phyloP scores from a whole-genome alignment of 2,797 vertebrate genomes.

The Thalassophryne amazonica region DNA sequence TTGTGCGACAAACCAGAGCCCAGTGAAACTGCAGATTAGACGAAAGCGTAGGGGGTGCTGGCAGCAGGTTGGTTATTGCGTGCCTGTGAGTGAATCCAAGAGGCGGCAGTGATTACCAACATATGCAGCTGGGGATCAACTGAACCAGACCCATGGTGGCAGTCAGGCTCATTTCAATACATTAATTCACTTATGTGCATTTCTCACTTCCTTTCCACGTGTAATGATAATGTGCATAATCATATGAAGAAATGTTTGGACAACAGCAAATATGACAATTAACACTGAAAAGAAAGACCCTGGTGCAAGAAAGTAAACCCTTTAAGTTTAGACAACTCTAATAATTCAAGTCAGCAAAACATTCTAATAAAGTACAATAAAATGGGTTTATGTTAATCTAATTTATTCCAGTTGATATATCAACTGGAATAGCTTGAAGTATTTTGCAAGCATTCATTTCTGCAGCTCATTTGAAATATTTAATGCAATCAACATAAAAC shows the following conservation, averaged over 20 bases:
- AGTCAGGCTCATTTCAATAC: constrained; percentile 70
- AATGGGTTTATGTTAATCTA: no score
- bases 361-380: no score
- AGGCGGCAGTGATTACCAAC: constrained; percentile 72
- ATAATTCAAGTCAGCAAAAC: no score
- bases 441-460: no score
- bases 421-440: no score
- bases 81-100: constrained; percentile 76
- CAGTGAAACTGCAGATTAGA: constrained; percentile 72
- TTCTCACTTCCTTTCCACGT: constrained; percentile 56
- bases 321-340: no score
- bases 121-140: constrained; percentile 74
- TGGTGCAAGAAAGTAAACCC: no score
- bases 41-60: constrained; percentile 69
- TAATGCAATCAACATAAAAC: no score
- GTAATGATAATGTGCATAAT: constrained; percentile 54
- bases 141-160: constrained; percentile 56
- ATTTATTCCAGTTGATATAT: no score
- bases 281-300: constrained; percentile 28
- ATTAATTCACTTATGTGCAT: constrained; percentile 71
- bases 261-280: constrained; percentile 31
- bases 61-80: constrained; percentile 71
- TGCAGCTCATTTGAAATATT: no score
- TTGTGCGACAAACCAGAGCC: constrained; percentile 59
- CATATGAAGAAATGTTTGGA: constrained; percentile 45